Conservation (phyloP, 53 echinoderm and acorn worm genomes). For the Patiria pectinifera region DNA sequence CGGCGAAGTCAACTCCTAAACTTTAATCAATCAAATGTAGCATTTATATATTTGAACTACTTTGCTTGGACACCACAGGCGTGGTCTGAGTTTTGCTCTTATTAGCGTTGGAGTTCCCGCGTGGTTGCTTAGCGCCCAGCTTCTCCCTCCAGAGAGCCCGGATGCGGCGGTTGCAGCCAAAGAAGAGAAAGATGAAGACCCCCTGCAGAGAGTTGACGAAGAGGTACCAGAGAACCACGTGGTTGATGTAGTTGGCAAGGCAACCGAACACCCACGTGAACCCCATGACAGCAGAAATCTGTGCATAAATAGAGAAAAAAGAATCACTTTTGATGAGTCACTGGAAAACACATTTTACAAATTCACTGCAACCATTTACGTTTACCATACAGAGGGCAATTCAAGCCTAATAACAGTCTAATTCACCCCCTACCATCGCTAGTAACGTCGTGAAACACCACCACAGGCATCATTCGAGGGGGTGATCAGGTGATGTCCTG, state of each 20-base stretch:
- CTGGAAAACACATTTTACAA: no score
- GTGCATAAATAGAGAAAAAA: no score
- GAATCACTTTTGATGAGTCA: no score
- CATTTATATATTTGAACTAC: not conserved
- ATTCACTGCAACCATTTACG: no score
- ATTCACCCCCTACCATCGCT: no score
- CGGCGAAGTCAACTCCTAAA: not conserved
- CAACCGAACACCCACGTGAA: constrained; percentile 5
- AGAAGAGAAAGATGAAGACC: constrained; percentile 38
- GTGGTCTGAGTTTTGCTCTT: not conserved
- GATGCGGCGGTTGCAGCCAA: constrained; percentile 24
- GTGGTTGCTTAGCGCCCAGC: not conserved
- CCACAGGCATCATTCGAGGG: no score
- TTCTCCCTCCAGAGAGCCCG: constrained; percentile 26
- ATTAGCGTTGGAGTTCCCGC: not conserved
- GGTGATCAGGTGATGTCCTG: no score
- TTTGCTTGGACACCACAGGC: not conserved
- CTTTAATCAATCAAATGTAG: not conserved
- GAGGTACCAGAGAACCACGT: constrained; percentile 30
- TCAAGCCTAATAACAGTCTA: no score
- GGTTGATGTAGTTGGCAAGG: not conserved
- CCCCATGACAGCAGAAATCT: constrained; percentile 7
- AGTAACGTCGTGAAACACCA: no score
- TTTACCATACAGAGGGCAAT: no score
- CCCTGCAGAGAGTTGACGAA: constrained; percentile 30